phyloP scores from a whole-genome alignment of 2,888 invertebrate species.

The Pemphredon lugubris region DNA sequence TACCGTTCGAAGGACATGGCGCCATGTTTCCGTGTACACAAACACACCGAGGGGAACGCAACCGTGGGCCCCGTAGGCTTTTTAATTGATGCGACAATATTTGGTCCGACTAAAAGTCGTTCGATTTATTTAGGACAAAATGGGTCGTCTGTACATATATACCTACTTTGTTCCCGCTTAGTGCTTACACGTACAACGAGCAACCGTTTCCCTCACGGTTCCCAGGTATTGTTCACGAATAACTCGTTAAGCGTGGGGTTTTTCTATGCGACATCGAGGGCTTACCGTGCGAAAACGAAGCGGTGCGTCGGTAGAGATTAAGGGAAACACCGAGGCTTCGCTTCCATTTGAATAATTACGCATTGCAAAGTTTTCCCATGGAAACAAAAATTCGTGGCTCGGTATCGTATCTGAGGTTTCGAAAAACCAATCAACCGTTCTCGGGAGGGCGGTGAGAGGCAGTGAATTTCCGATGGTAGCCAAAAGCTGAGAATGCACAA shows the following conservation, averaged over 20 bases:
- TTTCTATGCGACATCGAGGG: conserved; percentile 9
- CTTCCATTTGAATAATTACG: too few relatives aligned
- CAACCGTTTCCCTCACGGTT: conserved; percentile 53
- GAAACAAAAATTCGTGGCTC: too few relatives aligned
- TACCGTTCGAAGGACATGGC: conserved; percentile 37
- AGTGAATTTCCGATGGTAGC: conserved; percentile 2
- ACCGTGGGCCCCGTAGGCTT: conserved; percentile 20
- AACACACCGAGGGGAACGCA: conserved; percentile 22
- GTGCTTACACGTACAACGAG: conserved; percentile 43
- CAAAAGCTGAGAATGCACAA: not conserved
- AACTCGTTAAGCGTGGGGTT: conserved; percentile 25
- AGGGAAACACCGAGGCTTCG: too few relatives aligned
- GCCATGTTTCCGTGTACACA: conserved; percentile 26
- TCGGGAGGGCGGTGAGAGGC: conserved; percentile 2
- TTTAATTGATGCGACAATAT: conserved; percentile 79
- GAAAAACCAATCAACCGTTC: not conserved
- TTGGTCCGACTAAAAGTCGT: conserved; percentile 73
- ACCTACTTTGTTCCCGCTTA: conserved; percentile 59
- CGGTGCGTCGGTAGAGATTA: not conserved
- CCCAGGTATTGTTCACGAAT: not conserved
- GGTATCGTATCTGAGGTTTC: not conserved
- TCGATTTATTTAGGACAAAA: conserved; percentile 72
- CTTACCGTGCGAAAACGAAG: not conserved
- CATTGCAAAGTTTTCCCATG: too few relatives aligned
- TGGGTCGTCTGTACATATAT: conserved; percentile 55